Base-by-base conservation (phyloP, 2,888 invertebrate species). In the Cephus pulcher region DNA sequence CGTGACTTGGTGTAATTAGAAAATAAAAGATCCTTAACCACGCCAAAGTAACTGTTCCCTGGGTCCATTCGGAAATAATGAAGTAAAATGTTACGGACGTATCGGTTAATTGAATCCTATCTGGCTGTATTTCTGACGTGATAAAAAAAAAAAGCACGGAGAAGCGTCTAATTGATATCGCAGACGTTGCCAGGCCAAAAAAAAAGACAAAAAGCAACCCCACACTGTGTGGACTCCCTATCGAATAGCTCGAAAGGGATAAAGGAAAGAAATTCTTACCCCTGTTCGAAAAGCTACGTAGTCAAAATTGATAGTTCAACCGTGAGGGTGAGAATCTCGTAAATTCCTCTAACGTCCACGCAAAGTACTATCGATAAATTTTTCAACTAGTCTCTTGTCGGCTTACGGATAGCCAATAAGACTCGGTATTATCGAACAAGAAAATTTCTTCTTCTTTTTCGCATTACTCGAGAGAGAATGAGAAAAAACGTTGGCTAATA, bases 1-100 rank as follows among this genome's bases (percentile, higher is more conserved):
- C 75, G 73, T 68, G 80, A 75, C 83, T 15, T 56, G 79, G 79
- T 77, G 73, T 75, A 77, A 81, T 40, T 79, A 73, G 12, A n/a
- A 15, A 34, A 74, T 34, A 73, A 71, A 69, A 35, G 30, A 33
- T 69, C 30, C 35, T 33, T 40, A 76, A 75, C 73, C n/a, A 37
- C 33, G n/a, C 6, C 30, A 33, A 35, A 33, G 34, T 23, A 30
- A 34, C n/a, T 56, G 23, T 75, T 71, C 30, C 77, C 34, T 34
- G 23, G 23, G 6, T 23, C 56, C 23, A 9, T 2, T 23, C 56
- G 9, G 9, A 56, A 56, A 56, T 56, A 56, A 56, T 23, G 56
- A 9, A 56, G 56, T 56, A 56, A 56, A 56, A 56, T 56, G 56
- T 9, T 9, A 2, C 23, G 23, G 23, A 23, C 23, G 23, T 56